phyloP scores from a whole-genome alignment of 2,113 vertebrate species.

The Entomyzon cyanotis region DNA sequence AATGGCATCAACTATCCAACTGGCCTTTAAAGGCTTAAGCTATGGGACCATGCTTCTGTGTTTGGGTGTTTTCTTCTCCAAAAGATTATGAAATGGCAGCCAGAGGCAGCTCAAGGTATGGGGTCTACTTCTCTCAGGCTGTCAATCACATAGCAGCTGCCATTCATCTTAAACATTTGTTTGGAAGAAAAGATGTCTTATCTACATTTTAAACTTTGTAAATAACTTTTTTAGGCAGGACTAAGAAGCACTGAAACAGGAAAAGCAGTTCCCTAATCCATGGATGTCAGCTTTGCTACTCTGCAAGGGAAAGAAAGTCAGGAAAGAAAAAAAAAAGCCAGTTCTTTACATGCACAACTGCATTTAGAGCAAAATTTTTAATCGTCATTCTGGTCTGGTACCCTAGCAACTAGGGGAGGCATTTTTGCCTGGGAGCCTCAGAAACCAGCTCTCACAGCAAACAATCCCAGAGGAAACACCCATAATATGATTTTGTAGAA shows the following conservation, averaged over 20 bases:
- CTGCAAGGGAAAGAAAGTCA: background rate
- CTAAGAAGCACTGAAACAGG: slow-evolving; percentile 23
- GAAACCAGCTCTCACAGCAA: background rate
- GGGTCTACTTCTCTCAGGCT: background rate
- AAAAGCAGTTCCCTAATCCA: slow-evolving; percentile 21
- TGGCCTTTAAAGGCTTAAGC: background rate
- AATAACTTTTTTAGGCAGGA: slow-evolving; percentile 46
- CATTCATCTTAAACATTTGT: background rate
- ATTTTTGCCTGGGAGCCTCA: background rate
- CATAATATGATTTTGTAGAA: background rate
- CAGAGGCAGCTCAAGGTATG: background rate
- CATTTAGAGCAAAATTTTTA: background rate
- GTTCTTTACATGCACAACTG: background rate
- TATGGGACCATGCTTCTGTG: background rate
- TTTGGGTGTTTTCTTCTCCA: background rate
- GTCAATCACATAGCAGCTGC: background rate
- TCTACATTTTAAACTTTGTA: slow-evolving; percentile 43
- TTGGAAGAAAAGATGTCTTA: slow-evolving; percentile 30
- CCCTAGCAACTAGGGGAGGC: background rate
- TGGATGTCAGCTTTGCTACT: background rate
- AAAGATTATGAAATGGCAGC: background rate
- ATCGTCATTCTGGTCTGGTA: background rate
- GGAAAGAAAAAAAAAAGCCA: background rate
- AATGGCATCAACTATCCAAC: background rate
- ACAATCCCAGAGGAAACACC: background rate